These are phyloP conservation scores for Peromyscus melanophrys DNA, from an alignment of 2,797 vertebrate genomes.

Conservation along the genomic window DNA sequence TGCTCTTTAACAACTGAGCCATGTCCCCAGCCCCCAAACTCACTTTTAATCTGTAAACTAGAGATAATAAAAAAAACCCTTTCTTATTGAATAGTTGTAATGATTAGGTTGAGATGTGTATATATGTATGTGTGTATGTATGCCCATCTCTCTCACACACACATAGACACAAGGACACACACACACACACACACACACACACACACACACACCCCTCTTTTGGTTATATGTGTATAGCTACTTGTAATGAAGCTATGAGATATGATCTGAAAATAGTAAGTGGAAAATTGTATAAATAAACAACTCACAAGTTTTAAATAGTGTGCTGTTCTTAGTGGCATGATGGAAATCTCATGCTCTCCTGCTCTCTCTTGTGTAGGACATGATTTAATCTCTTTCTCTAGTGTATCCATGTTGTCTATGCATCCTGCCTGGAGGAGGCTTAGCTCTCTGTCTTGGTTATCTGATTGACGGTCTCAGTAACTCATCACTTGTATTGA, in stretches of 20 bases:
- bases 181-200: background rate
- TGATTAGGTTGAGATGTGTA: background rate
- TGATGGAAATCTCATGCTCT: no score
- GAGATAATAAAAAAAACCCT: background rate
- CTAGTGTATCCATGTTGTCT: background rate
- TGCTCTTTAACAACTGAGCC: background rate
- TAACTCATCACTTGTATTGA: background rate
- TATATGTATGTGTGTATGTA: background rate
- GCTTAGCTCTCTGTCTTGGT: background rate
- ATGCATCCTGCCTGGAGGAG: background rate
- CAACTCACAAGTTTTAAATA: background rate
- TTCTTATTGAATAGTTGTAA: background rate
- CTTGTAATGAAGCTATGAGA: background rate
- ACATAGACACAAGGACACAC: background rate
- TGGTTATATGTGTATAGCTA: background rate
- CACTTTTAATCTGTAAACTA: background rate
- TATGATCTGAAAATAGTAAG: background rate
- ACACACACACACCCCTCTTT: background rate
- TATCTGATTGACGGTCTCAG: no score
- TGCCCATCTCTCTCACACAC: no score
- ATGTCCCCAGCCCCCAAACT: background rate
- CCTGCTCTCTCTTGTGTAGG: background rate
- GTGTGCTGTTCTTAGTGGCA: background rate
- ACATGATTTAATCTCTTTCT: background rate
- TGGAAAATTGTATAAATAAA: background rate